These are phyloP conservation scores for Drosophila fuyamai DNA, from an alignment of 1,140 invertebrate species.

Conservation along the genomic window DNA sequence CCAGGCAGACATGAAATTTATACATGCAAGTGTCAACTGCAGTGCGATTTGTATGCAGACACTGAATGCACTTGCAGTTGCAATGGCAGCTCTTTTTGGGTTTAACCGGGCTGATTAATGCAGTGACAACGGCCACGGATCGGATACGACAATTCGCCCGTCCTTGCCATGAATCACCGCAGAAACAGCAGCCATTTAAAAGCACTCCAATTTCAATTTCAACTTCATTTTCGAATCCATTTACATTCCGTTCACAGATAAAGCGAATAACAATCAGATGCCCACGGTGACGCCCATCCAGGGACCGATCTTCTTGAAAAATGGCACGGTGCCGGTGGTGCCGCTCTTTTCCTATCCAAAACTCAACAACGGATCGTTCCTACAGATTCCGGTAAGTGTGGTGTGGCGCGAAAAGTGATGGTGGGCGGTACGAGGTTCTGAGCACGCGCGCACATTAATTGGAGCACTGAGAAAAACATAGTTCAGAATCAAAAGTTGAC, in stretches of 20 bases:
- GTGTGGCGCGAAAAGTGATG: slow-evolving; percentile 71
- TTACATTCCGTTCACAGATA: slow-evolving; percentile 58
- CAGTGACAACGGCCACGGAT: slow-evolving; percentile 38
- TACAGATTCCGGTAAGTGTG: slow-evolving; percentile 93
- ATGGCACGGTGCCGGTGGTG: slow-evolving; percentile 92
- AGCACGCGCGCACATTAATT: slow-evolving; percentile 51
- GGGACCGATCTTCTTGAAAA: slow-evolving; percentile 92
- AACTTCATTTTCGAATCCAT: slow-evolving; percentile 30
- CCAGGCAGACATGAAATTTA: slow-evolving; percentile 59
- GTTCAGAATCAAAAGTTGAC: not conserved
- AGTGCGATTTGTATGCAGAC: slow-evolving; percentile 70
- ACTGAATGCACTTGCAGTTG: slow-evolving; percentile 46
- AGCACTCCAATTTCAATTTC: slow-evolving; percentile 33
- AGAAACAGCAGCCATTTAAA: slow-evolving; percentile 21
- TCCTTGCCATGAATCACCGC: slow-evolving; percentile 52
- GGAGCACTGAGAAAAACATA: slow-evolving; percentile 11
- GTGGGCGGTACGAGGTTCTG: slow-evolving; percentile 15
- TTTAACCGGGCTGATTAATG: slow-evolving; percentile 61
- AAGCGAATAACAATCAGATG: slow-evolving; percentile 61
- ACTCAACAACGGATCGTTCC: slow-evolving; percentile 92
- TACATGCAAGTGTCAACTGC: slow-evolving; percentile 71
- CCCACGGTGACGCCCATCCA: slow-evolving; percentile 91
- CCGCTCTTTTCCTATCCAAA: slow-evolving; percentile 93
- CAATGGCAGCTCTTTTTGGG: slow-evolving; percentile 33
- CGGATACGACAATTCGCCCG: slow-evolving; percentile 15